Conservation (phyloP, 2,888 invertebrate species). For the Micoletzkya japonica region DNA sequence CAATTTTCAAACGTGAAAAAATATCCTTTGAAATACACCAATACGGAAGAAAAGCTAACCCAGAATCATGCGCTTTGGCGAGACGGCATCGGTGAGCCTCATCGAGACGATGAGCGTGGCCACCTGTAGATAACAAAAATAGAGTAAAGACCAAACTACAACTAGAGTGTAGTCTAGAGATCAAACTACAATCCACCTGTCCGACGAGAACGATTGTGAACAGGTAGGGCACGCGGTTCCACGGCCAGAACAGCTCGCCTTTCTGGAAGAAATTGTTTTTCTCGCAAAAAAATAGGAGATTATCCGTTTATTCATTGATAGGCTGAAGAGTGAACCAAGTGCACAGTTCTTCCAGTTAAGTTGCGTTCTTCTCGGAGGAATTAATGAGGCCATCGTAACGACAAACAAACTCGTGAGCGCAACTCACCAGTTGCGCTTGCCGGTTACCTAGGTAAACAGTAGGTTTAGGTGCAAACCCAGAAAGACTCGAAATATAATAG, state of each 20-base stretch:
- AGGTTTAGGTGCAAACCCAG: no score
- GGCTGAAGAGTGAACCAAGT: background rate
- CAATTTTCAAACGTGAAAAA: no score
- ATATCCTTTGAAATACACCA: no score
- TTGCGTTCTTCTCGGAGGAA: background rate
- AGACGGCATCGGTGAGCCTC: constrained; percentile 3
- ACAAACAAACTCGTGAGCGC: no score
- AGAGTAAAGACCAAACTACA: background rate
- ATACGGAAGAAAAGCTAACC: constrained; percentile 1
- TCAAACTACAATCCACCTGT: constrained; percentile 8
- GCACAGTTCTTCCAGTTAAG: background rate
- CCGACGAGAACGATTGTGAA: constrained; percentile 21
- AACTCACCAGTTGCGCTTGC: no score
- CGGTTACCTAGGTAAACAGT: no score
- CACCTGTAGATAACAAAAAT: background rate
- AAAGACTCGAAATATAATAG: no score
- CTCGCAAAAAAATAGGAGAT: background rate
- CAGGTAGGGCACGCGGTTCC: constrained; percentile 9
- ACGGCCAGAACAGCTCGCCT: constrained; percentile 20
- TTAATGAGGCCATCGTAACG: no score
- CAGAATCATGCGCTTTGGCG: constrained; percentile 18
- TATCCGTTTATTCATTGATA: background rate
- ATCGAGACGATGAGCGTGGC: constrained; percentile 14
- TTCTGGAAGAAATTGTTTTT: background rate
- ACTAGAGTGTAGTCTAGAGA: background rate